Evolutionary conservation across 2,113 vertebrate species (phyloP), one percentile per base, ranked within the genome.

Genomic region (Brienomyrus brachyistius): DNA sequence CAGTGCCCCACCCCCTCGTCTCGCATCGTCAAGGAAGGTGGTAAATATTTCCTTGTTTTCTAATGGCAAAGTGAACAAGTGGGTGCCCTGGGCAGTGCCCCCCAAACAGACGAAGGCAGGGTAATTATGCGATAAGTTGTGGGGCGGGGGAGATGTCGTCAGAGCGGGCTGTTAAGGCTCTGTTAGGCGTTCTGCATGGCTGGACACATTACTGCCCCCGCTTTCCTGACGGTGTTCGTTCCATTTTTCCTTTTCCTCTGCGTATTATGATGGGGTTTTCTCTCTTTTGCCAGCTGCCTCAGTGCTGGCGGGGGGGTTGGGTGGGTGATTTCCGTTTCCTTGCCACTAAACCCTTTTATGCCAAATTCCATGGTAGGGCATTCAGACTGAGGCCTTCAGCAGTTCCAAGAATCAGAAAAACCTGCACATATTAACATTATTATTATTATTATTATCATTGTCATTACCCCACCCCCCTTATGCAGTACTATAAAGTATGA

Each of bases 1-100:
- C 89, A 43, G 90, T 93, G 50, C 89, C 87, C 87, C 86, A 83
- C 62, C 88, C 47, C 83, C 90, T 45, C 77, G 27, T 10, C 70
- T 54, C 11, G 19, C 54, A 40, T 88, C 90, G 91, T 90, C 89
- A 17, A 54, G 83, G 91, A 93, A 91, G 88, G 90, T 89, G 91
- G 82, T 91, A 91, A 93, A 92, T 91, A 92, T 91, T 90, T 86
- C 91, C 90, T 89, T 59, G 62, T 90, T 91, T 88, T 66, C 50
- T 92, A 91, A 90, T 91, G 92, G 90, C 88, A 91, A 54, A 89
- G 56, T 84, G 87, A 70, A 59, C 62, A 82, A 85, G 82, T 31
- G 88, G 52, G 31, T 52, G 31, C 66, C 87, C 90, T 66, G 77
- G 83, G 77, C 70, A 87, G 19, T 51, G 70, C 62, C 45, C 54